Base-by-base conservation (phyloP, 1,140 invertebrate genomes). In the Laupala kohalensis region DNA sequence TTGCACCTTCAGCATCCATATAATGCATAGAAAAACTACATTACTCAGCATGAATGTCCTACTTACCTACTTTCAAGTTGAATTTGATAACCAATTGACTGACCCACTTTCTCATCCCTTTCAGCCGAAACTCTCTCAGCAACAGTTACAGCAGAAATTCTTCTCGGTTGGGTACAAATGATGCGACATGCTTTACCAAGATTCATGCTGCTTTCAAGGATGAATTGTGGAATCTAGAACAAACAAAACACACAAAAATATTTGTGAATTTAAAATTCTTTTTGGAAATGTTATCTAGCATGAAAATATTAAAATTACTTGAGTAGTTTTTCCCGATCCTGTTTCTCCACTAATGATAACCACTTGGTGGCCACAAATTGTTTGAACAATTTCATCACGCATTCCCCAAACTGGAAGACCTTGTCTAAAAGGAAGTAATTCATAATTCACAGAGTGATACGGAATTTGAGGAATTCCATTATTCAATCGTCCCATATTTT, bases 61-160 rank as follows among this genome's bases (percentile, higher is more conserved):
- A 28, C 28, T 69, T 75, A 79, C 78, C 76, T 78, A 76, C 89
- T 91, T 78, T 96, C 94, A 70, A 96, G 80, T 64, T 94, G 85
- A 75, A 99, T 96, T 79, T 98, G 95, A 81, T 98, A 99, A 12
- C 96, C 96, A 25, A 97, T 89, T 0, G 91, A 92, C 74, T 90
- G 86, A 0, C 96, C 96, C 69, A 96, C 83, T 74, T 86, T 86
- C 80, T 98, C 95, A 72, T 89, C 89, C 26, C 96, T 84, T 80
- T 99, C 96, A 72, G 90, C 82, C 81, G 77, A 85, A 76, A 91
- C 85, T 84, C 95, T 79, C 82, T 93, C 85, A 75, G 90, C 90
- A 0, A 97, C 89, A 27, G 92, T 89, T 3, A 97, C 87, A 0
- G 96, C 95, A 3, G 95, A 92, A 25, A 99, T 87, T 74, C 96